These are phyloP conservation scores for Antheraea assamensis DNA, from an alignment of 2,888 invertebrate genomes.

Conservation along the genomic window DNA sequence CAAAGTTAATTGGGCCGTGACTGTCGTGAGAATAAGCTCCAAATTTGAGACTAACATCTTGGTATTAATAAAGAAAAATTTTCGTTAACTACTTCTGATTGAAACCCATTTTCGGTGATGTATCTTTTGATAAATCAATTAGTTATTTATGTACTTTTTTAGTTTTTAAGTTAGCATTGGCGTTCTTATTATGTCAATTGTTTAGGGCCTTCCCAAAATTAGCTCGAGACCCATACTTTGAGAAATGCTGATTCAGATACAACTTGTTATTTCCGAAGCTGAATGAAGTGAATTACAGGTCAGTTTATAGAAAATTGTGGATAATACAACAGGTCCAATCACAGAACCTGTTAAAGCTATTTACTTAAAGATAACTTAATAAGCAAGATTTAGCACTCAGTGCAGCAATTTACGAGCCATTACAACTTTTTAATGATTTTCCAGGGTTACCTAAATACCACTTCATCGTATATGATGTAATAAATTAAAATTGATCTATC, in stretches of 20 bases:
- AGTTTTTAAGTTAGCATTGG: too few species aligned
- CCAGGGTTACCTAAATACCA: slow-evolving; percentile 40
- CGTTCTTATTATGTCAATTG: too few species aligned
- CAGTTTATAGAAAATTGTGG: slow-evolving; percentile 43
- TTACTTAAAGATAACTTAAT: slow-evolving; percentile 61
- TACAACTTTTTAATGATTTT: slow-evolving; percentile 51
- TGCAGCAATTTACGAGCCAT: slow-evolving; percentile 52
- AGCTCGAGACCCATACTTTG: too few species aligned
- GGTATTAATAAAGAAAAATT: too few species aligned
- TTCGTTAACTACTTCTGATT: too few species aligned
- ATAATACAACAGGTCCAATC: slow-evolving; percentile 43
- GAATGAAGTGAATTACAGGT: slow-evolving; percentile 35
- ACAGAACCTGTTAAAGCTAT: slow-evolving; percentile 46
- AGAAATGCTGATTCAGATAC: background rate
- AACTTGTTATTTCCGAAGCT: background rate
- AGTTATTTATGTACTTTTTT: too few species aligned
- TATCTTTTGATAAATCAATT: too few species aligned
- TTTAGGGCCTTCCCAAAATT: too few species aligned
- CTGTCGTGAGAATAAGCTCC: too few species aligned
- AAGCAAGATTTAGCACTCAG: slow-evolving; percentile 52
- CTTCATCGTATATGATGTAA: slow-evolving; percentile 39
- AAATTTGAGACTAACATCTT: too few species aligned
- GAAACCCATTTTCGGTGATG: too few species aligned
- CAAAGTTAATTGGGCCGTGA: too few species aligned
- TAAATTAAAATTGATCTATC: slow-evolving; percentile 44